A percentile compares a stretch with the other conserved stretches of the same genome.
Evolutionary conservation across 2,113 vertebrate genomes (phyloP).

Genomic region (Rafetus swinhoei): DNA sequence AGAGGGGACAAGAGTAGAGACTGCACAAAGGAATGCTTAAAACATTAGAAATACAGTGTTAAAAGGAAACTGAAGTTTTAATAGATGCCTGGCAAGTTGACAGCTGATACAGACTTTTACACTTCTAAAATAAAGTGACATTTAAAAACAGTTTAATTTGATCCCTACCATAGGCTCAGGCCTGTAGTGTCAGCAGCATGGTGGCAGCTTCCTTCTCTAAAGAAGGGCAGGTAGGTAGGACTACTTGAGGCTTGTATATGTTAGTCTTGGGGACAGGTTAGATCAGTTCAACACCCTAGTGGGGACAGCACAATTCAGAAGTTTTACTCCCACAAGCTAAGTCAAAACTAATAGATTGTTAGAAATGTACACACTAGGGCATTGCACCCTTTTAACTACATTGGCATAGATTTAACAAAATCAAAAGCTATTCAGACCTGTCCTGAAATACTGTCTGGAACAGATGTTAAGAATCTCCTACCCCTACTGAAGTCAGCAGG

Average conservation of each 20-base stretch:
- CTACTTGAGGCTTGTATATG: accelerated
- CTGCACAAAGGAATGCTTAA: not conserved
- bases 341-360: not conserved
- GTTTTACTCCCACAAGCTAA: not conserved
- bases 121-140: too few relatives aligned
- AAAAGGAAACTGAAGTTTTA: not conserved
- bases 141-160: accelerated
- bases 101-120: not conserved
- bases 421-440: too few relatives aligned
- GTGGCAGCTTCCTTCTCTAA: accelerated
- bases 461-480: too few relatives aligned
- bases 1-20: not conserved
- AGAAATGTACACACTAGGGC: not conserved
- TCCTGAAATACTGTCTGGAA: too few relatives aligned
- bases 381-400: too few relatives aligned
- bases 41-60: not conserved
- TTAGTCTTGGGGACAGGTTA: too few relatives aligned
- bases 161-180: not conserved
- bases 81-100: not conserved
- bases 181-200: accelerated
- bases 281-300: accelerated
- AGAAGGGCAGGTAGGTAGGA: not conserved
- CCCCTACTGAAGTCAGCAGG: too few relatives aligned
- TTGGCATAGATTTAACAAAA: too few relatives aligned
- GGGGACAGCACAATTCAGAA: accelerated